Evolutionary conservation across 92 coral and sea anemone genomes (phyloP).

Genomic region (Desmophyllum pertusum): DNA sequence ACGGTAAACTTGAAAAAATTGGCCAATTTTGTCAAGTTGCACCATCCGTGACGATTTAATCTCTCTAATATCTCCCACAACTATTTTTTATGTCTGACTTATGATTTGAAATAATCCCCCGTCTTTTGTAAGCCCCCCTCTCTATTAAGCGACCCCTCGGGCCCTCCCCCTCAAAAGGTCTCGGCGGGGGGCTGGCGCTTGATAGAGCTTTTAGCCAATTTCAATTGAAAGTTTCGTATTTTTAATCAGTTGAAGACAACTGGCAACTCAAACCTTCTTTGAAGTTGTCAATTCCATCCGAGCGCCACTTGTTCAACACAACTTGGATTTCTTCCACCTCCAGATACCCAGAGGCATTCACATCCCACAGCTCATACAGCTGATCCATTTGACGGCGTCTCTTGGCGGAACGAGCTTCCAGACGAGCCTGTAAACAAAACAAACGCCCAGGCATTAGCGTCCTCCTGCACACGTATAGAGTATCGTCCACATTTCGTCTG

Average conservation of each 20-base stretch:
- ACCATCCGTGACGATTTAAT: too few relatives aligned
- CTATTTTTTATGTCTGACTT: too few relatives aligned
- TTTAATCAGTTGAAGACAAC: not conserved
- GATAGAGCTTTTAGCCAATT: too few relatives aligned
- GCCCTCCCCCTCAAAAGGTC: too few relatives aligned
- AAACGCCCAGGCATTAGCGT: not conserved
- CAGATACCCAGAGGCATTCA: conserved; percentile 80
- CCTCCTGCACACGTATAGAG: not conserved
- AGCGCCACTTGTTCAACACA: conserved; percentile 85
- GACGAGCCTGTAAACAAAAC: conserved; percentile 70
- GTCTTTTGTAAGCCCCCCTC: too few relatives aligned
- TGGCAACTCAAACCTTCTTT: conserved; percentile 65
- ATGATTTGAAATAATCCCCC: too few relatives aligned
- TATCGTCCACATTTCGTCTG: too few relatives aligned
- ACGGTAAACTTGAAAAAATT: too few relatives aligned
- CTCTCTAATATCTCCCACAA: too few relatives aligned
- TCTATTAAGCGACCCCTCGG: too few relatives aligned
- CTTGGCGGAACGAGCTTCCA: conserved; percentile 86
- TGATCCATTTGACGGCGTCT: conserved; percentile 85
- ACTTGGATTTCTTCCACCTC: conserved; percentile 80
- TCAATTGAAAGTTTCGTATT: not conserved
- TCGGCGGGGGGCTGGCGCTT: too few relatives aligned
- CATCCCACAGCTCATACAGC: conserved; percentile 95
- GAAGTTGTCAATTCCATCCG: conserved; percentile 65
- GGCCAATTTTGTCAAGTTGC: too few relatives aligned